Percentiles rank a stretch among this genome's conserved stretches.
phyloP scores from a whole-genome alignment of 2,113 vertebrate genomes.

The Corydoras sp. region DNA sequence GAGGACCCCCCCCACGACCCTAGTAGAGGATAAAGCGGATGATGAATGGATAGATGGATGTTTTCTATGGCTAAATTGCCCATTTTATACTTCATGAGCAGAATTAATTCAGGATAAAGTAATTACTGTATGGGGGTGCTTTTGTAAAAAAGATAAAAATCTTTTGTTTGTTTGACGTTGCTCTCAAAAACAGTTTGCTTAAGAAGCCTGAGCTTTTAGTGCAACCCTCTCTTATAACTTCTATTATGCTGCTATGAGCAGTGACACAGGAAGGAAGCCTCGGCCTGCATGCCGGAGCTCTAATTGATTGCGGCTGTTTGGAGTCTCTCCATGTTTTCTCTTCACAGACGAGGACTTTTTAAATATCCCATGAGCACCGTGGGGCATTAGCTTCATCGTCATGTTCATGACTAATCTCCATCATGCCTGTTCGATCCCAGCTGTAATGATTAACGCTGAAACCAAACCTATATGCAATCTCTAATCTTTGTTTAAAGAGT shows the following conservation, averaged over 20 bases:
- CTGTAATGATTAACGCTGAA: constrained; percentile 8
- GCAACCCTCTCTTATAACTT: constrained; percentile 2
- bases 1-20: too few relatives aligned
- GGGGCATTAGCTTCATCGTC: background rate
- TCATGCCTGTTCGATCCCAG: background rate
- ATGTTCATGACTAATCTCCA: constrained; percentile 13
- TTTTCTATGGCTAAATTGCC: too few relatives aligned
- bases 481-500: constrained; percentile 12
- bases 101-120: too few relatives aligned
- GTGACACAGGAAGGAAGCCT: constrained; percentile 38
- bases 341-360: constrained; percentile 25
- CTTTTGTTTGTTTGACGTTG: too few relatives aligned
- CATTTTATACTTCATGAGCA: too few relatives aligned
- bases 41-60: too few relatives aligned
- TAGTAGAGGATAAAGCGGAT: too few relatives aligned
- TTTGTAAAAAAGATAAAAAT: too few relatives aligned
- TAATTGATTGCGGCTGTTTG: constrained; percentile 50
- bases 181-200: background rate
- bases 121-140: too few relatives aligned
- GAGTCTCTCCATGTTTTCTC: constrained; percentile 16
- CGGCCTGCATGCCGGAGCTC: constrained; percentile 19
- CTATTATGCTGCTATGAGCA: constrained; percentile 8
- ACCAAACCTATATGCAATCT: background rate
- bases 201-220: background rate
- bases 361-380: constrained; percentile 10